phyloP scores from a whole-genome alignment of 2,113 vertebrate species.

The Chaetodon auriga region DNA sequence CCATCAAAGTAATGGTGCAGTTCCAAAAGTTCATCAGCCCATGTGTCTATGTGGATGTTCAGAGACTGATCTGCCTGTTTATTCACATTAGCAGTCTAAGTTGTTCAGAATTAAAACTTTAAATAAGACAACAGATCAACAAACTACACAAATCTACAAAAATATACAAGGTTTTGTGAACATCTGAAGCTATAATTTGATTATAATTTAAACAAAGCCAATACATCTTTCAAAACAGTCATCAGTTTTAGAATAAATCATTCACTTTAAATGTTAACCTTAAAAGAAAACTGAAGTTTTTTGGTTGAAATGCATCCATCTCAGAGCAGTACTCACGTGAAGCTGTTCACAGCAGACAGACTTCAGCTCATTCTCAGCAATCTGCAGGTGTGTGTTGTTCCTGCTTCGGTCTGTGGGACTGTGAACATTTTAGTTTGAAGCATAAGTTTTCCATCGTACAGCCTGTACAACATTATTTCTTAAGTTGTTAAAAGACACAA shows the following conservation, averaged over 20 bases:
- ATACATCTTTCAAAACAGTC: no score
- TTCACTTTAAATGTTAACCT: neutral
- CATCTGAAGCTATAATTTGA: no score
- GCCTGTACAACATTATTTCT: neutral
- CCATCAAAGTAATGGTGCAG: neutral
- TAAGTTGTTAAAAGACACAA: neutral
- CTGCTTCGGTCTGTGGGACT: neutral
- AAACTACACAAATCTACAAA: no score
- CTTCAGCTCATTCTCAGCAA: neutral
- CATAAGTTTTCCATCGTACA: neutral
- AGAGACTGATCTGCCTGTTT: neutral
- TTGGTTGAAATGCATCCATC: neutral
- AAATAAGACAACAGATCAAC: no score
- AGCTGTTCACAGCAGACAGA: neutral
- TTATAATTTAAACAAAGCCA: no score
- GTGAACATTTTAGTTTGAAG: neutral
- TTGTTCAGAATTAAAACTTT: no score
- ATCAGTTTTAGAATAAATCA: neutral
- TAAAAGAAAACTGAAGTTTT: neutral
- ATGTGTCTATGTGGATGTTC: no score
- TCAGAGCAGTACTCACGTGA: neutral
- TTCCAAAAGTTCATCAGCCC: neutral
- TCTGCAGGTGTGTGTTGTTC: slow-evolving; percentile 10
- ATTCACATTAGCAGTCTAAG: neutral
- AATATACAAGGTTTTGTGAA: no score